Evolutionary conservation across 2,797 vertebrate species (phyloP).

Genomic region (Petrocephalus sullivani): DNA sequence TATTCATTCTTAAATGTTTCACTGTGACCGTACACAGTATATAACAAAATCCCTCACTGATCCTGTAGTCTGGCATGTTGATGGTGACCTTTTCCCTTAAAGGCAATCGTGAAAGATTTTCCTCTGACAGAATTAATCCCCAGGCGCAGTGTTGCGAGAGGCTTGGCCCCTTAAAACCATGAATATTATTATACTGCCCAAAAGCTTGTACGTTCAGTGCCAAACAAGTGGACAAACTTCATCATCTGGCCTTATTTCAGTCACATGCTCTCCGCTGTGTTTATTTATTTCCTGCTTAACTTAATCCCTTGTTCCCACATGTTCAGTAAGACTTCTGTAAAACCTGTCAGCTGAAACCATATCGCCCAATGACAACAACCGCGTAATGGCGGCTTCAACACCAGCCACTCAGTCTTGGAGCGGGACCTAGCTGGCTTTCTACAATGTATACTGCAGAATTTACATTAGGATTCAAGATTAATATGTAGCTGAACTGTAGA

Average conservation of each 20-base stretch:
- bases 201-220: background rate
- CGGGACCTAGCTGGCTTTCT: background rate
- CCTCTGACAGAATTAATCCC: conserved; percentile 45
- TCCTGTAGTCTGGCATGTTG: conserved; percentile 22
- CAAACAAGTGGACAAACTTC: background rate
- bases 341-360: background rate
- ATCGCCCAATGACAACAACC: background rate
- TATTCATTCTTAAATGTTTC: background rate
- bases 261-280: background rate
- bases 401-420: background rate
- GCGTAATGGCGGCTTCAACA: background rate
- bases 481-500: background rate
- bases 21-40: background rate
- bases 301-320: background rate
- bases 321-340: background rate
- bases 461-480: background rate
- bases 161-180: background rate
- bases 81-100: conserved; percentile 24
- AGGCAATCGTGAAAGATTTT: conserved; percentile 35
- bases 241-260: background rate
- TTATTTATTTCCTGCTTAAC: background rate
- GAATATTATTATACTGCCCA: background rate
- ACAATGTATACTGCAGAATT: background rate
- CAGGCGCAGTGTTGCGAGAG: background rate
- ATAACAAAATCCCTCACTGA: conserved; percentile 13